Evolutionary conservation across 2,888 invertebrate genomes (phyloP).

Genomic region (Plusia festucae): DNA sequence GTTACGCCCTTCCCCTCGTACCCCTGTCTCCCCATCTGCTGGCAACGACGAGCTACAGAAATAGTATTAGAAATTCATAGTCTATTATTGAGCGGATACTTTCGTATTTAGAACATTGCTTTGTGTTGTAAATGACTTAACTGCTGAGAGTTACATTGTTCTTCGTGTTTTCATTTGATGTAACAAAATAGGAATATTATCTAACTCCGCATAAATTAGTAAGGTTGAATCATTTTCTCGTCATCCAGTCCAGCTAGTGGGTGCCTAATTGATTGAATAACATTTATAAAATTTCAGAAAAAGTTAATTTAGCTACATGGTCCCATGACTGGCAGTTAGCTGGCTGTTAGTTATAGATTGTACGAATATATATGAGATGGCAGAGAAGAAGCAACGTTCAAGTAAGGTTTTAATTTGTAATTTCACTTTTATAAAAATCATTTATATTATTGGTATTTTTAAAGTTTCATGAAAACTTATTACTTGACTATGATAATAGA

Average conservation of each 20-base stretch:
- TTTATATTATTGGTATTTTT: too few relatives aligned
- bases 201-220: too few relatives aligned
- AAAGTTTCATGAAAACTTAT: too few relatives aligned
- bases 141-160: conserved; percentile 16
- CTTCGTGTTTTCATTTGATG: conserved; percentile 7
- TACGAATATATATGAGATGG: neutral
- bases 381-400: neutral
- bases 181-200: neutral
- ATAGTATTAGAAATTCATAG: conserved; percentile 83
- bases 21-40: conserved; percentile 60
- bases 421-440: too few relatives aligned
- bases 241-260: neutral
- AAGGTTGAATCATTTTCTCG: neutral
- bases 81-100: conserved; percentile 81
- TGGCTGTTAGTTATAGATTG: neutral
- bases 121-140: conserved; percentile 64
- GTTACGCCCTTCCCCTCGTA: conserved; percentile 58
- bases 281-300: neutral
- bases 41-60: conserved; percentile 77
- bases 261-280: neutral
- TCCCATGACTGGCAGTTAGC: neutral
- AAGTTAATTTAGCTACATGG: neutral
- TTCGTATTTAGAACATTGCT: conserved; percentile 74
- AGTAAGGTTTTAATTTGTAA: too few relatives aligned
- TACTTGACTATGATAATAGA: too few relatives aligned